Conservation (phyloP, 2,888 invertebrate genomes). For the Hypomecis atomaria region DNA sequence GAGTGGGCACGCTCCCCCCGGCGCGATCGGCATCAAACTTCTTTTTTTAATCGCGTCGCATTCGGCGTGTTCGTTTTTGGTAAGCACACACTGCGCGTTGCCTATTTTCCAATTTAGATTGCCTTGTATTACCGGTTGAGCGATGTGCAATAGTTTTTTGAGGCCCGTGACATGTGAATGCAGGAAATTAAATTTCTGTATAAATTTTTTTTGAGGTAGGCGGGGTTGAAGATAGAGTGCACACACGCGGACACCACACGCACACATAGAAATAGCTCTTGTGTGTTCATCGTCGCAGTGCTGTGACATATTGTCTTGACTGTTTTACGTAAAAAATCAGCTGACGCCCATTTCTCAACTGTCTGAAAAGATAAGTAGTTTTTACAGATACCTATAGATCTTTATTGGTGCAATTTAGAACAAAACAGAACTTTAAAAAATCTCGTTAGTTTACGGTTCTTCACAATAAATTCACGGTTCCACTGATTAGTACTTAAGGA, state of each 20-base stretch:
- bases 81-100: conserved; percentile 84
- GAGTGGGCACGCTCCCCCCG: conserved; percentile 55
- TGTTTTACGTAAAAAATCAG: not conserved
- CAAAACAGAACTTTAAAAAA: too few relatives aligned
- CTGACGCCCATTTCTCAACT: not conserved
- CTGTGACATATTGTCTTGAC: conserved; percentile 11
- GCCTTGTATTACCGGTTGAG: conserved; percentile 84
- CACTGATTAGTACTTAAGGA: too few relatives aligned
- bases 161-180: conserved; percentile 77
- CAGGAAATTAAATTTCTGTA: conserved; percentile 78
- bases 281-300: not conserved
- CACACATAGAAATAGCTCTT: not conserved
- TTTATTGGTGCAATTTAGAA: too few relatives aligned
- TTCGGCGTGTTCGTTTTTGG: conserved; percentile 82
- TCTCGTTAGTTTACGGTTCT: too few relatives aligned
- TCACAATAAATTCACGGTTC: too few relatives aligned
- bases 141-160: conserved; percentile 84
- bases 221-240: conserved; percentile 27
- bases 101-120: conserved; percentile 85
- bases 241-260: not conserved
- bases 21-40: conserved; percentile 84
- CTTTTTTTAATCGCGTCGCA: conserved; percentile 85
- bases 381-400: too few relatives aligned
- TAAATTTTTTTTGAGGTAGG: conserved; percentile 52
- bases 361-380: too few relatives aligned